phyloP scores from a whole-genome alignment of 1,140 invertebrate species.

The Eubasilissa regina region DNA sequence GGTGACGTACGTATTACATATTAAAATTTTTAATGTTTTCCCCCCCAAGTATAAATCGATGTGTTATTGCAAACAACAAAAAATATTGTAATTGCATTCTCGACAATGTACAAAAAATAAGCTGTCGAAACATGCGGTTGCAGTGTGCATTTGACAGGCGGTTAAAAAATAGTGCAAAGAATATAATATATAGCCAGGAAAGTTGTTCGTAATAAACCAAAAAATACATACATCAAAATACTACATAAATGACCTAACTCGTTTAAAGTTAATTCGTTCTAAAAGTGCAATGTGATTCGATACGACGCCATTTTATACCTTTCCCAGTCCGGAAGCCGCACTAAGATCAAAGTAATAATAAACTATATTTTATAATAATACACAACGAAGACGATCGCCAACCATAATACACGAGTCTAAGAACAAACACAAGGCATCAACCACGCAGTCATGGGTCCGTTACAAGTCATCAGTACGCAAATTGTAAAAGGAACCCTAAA shows the following conservation, averaged over 20 bases:
- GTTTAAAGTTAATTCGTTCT: neutral
- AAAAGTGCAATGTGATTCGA: constrained; percentile 39
- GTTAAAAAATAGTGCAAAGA: too few species aligned
- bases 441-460: constrained; percentile 56
- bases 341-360: constrained; percentile 32
- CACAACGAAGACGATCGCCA: constrained; percentile 58
- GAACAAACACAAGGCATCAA: constrained; percentile 61
- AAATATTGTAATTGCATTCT: too few species aligned
- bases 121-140: too few species aligned
- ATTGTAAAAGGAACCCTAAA: constrained; percentile 57
- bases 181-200: too few species aligned
- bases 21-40: too few species aligned
- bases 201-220: neutral
- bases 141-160: too few species aligned
- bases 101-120: too few species aligned
- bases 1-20: too few species aligned
- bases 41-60: too few species aligned
- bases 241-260: neutral
- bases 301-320: constrained; percentile 58
- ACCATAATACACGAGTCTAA: constrained; percentile 60
- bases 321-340: constrained; percentile 56
- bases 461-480: constrained; percentile 60
- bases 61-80: too few species aligned
- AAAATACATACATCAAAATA: constrained; percentile 10
- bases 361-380: constrained; percentile 48